These are phyloP conservation scores for Charanyca ferruginea DNA, from an alignment of 2,888 invertebrate species.

Conservation along the genomic window DNA sequence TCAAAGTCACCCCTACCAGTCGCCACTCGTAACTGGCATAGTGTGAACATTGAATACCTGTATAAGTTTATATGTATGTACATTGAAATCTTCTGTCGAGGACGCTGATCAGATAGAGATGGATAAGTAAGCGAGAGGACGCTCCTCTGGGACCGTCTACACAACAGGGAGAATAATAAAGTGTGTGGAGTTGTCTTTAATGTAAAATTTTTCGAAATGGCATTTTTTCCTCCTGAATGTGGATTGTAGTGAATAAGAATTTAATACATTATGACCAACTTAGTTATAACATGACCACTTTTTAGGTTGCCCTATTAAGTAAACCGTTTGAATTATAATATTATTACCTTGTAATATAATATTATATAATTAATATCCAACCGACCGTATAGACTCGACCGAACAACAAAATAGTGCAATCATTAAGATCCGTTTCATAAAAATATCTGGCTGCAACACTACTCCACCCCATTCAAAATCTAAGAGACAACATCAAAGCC, in stretches of 20 bases:
- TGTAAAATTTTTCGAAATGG: background rate
- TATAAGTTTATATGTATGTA: constrained; percentile 43
- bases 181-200: constrained; percentile 60
- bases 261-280: too few species aligned
- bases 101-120: constrained; percentile 80
- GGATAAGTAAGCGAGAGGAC: constrained; percentile 87
- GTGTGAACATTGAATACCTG: constrained; percentile 57
- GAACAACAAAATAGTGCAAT: background rate
- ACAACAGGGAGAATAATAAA: constrained; percentile 58
- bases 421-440: background rate
- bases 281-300: too few species aligned
- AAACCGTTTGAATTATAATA: background rate
- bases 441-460: constrained; percentile 18
- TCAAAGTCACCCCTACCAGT: constrained; percentile 35
- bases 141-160: constrained; percentile 77
- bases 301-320: too few species aligned
- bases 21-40: constrained; percentile 55
- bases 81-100: constrained; percentile 73
- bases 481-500: constrained; percentile 82
- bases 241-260: background rate
- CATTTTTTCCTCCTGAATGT: background rate
- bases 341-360: background rate
- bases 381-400: too few species aligned
- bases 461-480: constrained; percentile 65
- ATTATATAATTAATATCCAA: too few species aligned